Conservation (phyloP, 1,140 invertebrate genomes). For the Polypedilum pembai region DNA sequence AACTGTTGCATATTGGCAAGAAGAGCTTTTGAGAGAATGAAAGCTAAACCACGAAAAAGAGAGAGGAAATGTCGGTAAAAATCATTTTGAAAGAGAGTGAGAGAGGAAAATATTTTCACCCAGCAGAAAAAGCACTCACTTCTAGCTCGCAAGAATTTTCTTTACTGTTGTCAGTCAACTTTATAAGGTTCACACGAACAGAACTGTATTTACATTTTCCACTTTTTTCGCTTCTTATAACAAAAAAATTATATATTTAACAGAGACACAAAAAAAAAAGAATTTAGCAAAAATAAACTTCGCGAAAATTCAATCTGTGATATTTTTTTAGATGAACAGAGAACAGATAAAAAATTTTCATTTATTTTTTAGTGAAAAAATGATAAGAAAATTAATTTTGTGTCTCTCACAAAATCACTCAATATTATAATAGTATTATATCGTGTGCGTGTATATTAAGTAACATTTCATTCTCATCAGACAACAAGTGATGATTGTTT, state of each 20-base stretch:
- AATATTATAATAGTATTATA: too few species aligned
- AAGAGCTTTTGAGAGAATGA: not conserved
- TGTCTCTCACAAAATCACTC: too few species aligned
- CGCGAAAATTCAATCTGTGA: constrained; percentile 16
- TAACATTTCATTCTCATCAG: too few species aligned
- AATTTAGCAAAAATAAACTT: not conserved
- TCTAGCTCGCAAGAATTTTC: not conserved
- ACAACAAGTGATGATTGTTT: too few species aligned
- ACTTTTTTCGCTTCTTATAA: constrained; percentile 18
- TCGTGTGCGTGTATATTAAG: too few species aligned
- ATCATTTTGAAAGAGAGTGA: not conserved
- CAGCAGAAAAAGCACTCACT: not conserved
- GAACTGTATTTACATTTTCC: constrained; percentile 12
- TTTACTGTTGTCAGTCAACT: constrained; percentile 16
- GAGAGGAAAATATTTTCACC: constrained; percentile 1
- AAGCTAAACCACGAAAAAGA: not conserved
- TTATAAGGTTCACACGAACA: constrained; percentile 18
- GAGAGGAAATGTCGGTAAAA: not conserved
- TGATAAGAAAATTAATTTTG: too few species aligned
- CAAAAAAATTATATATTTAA: constrained; percentile 5
- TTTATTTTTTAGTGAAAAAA: too few species aligned
- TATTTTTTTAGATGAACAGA: constrained; percentile 10
- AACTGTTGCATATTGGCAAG: not conserved
- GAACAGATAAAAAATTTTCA: not conserved
- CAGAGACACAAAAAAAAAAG: not conserved